Conservation (phyloP, 2,113 vertebrate genomes). For the Sitta europaea region DNA sequence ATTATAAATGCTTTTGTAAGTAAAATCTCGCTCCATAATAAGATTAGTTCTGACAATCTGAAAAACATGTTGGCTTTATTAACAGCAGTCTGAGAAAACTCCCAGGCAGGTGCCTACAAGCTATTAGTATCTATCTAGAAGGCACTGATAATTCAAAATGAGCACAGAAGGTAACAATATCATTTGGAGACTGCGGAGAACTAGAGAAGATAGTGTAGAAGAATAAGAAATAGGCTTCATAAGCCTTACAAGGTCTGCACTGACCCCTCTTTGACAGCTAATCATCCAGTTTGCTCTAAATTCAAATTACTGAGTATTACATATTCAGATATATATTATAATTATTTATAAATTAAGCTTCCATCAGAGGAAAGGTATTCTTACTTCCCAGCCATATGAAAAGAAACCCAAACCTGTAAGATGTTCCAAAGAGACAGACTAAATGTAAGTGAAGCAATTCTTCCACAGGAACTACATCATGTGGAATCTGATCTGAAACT, state of each 20-base stretch:
- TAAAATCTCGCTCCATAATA: neutral
- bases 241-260: neutral
- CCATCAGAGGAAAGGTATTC: neutral
- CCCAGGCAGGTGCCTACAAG: neutral
- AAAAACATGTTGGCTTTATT: neutral
- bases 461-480: neutral
- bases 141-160: neutral
- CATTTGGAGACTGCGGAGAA: neutral
- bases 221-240: neutral
- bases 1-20: neutral
- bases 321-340: neutral
- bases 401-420: neutral
- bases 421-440: neutral
- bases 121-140: neutral
- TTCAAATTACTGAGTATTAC: neutral
- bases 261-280: neutral
- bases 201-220: neutral
- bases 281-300: neutral
- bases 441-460: rapidly evolving
- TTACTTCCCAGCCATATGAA: neutral
- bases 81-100: neutral
- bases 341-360: neutral
- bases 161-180: neutral
- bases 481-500: neutral
- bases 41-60: neutral